Evolutionary conservation across 2,888 invertebrate species (phyloP).

Genomic region (Pimpla rufipes): DNA sequence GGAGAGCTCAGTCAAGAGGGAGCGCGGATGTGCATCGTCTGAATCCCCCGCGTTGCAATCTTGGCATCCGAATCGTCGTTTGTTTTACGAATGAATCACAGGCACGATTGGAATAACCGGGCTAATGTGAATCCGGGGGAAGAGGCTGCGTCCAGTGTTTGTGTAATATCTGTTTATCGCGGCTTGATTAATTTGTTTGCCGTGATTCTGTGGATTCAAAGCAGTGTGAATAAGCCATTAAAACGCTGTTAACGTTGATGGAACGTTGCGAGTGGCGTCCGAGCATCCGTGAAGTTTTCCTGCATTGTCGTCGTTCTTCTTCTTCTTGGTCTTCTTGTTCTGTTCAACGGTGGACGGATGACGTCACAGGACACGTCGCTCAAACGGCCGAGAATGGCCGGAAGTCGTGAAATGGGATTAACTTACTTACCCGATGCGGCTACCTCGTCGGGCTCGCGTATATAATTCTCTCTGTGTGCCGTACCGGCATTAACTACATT

Average conservation of each 20-base stretch:
- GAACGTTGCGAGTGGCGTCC: conserved; percentile 51
- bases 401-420: conserved; percentile 85
- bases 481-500: conserved; percentile 18
- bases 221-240: background rate
- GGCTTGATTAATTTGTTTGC: conserved; percentile 28
- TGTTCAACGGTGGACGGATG: conserved; percentile 69
- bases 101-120: conserved; percentile 38
- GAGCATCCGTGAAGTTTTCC: conserved; percentile 79
- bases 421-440: conserved; percentile 72
- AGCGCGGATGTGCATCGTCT: conserved; percentile 30
- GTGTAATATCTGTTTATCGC: conserved; percentile 28
- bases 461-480: conserved; percentile 60
- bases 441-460: conserved; percentile 14
- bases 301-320: conserved; percentile 29
- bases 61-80: conserved; percentile 45
- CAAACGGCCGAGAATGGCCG: conserved; percentile 83
- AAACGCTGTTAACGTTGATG: conserved; percentile 23
- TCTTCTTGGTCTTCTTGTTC: conserved; percentile 3
- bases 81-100: conserved; percentile 40
- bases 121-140: background rate
- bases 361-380: conserved; percentile 85
- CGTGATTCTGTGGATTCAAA: background rate
- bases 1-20: background rate
- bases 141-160: background rate
- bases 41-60: conserved; percentile 28